Evolutionary conservation across 2,113 vertebrate species (phyloP).

Genomic region (Takifugu bimaculatus): DNA sequence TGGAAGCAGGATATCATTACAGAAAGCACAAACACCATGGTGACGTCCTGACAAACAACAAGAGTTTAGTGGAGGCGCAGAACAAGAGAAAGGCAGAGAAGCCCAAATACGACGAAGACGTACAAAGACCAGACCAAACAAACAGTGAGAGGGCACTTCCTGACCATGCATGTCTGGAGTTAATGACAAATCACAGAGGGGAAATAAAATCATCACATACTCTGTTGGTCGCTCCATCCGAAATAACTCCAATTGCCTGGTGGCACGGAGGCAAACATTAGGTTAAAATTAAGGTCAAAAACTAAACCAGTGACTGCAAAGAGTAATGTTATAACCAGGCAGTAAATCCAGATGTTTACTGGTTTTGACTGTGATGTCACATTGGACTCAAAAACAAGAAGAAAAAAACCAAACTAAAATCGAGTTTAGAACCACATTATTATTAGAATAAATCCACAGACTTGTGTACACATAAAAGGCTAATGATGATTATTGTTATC

Average conservation of each 20-base stretch:
- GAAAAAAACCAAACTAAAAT: neutral
- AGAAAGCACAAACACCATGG: neutral
- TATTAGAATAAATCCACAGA: neutral
- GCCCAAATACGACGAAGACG: slow-evolving; percentile 1
- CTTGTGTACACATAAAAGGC: neutral
- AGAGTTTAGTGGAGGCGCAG: neutral
- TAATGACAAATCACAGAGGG: neutral
- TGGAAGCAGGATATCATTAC: slow-evolving; percentile 16
- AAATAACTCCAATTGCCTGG: slow-evolving; percentile 92
- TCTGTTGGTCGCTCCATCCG: slow-evolving; percentile 92
- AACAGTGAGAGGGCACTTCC: neutral
- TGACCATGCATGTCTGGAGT: slow-evolving; percentile 10
- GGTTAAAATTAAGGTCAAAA: slow-evolving; percentile 20
- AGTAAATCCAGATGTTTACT: neutral
- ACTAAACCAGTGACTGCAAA: neutral
- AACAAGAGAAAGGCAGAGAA: neutral
- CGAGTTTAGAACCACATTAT: neutral
- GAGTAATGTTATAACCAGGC: neutral
- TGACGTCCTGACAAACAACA: neutral
- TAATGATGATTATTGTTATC: neutral
- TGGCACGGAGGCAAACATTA: slow-evolving; percentile 71
- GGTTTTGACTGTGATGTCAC: no score
- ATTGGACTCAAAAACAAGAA: neutral
- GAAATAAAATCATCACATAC: slow-evolving; percentile 79
- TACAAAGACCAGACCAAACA: slow-evolving; percentile 4